A percentile compares a stretch with the other conserved stretches of the same genome.
Conservation (phyloP, 64 coral and sea anemone genomes). For the Montipora capricornis region DNA sequence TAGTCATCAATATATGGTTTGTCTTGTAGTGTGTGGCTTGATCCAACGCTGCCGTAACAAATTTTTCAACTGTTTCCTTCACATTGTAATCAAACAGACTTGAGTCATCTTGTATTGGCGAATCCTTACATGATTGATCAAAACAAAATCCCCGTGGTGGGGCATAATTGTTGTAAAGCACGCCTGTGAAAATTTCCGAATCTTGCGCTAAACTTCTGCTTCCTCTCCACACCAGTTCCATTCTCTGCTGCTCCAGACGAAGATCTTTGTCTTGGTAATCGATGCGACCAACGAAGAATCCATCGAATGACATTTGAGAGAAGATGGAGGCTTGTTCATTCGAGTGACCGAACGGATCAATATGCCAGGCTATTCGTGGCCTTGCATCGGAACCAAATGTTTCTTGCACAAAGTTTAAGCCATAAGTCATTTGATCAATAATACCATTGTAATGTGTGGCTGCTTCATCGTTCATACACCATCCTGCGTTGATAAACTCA, state of each 20-base stretch:
- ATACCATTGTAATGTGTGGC: slow-evolving; percentile 74
- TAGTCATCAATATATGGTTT: slow-evolving; percentile 66
- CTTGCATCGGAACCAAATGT: slow-evolving; percentile 72
- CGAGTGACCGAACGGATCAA: slow-evolving; percentile 79
- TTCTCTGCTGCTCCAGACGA: slow-evolving; percentile 61
- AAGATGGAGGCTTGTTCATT: slow-evolving; percentile 73
- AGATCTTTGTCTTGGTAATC: slow-evolving; percentile 55
- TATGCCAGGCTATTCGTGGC: slow-evolving; percentile 72
- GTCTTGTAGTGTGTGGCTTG: slow-evolving; percentile 70
- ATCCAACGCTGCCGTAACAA: slow-evolving; percentile 27
- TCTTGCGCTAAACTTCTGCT: slow-evolving; percentile 65
- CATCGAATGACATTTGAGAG: slow-evolving; percentile 80
- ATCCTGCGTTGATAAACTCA: slow-evolving; percentile 76
- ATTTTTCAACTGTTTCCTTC: slow-evolving; percentile 43
- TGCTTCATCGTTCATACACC: slow-evolving; percentile 83
- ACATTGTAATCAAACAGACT: slow-evolving; percentile 54
- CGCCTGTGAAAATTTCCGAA: slow-evolving; percentile 68
- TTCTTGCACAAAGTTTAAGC: slow-evolving; percentile 68
- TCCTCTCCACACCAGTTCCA: slow-evolving; percentile 76
- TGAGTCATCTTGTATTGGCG: slow-evolving; percentile 61
- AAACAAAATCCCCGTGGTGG: slow-evolving; percentile 65
- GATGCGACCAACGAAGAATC: slow-evolving; percentile 69
- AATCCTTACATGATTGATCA: slow-evolving; percentile 52
- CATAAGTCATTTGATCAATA: slow-evolving; percentile 79
- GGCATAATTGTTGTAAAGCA: slow-evolving; percentile 58